phyloP scores from a whole-genome alignment of 2,113 vertebrate genomes.

The Toxostoma redivivum region DNA sequence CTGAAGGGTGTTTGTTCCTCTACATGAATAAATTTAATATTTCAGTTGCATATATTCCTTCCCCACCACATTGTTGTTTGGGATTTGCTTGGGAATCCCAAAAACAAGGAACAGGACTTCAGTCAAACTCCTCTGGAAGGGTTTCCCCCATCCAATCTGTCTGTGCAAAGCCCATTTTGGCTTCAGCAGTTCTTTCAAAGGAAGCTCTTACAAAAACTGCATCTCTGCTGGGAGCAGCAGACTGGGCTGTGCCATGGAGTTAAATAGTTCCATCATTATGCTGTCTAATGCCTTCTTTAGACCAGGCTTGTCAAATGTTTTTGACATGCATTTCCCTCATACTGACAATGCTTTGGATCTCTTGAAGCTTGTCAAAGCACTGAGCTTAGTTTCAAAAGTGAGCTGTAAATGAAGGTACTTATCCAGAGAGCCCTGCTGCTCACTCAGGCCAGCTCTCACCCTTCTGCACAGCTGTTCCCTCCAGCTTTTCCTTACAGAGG shows the following conservation, averaged over 20 bases:
- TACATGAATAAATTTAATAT: neutral
- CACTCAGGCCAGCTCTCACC: neutral
- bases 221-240: neutral
- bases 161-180: neutral
- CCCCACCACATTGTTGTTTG: neutral
- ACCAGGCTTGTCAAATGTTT: neutral
- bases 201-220: neutral
- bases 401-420: neutral
- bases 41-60: neutral
- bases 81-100: neutral
- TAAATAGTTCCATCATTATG: neutral
- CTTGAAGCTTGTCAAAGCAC: neutral
- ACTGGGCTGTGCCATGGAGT: neutral
- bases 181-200: neutral
- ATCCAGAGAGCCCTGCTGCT: neutral
- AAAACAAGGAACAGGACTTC: neutral
- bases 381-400: neutral
- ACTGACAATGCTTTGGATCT: neutral
- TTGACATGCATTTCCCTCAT: neutral
- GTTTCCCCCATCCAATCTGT: neutral
- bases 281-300: neutral
- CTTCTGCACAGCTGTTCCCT: neutral
- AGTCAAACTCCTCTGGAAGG: neutral
- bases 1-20: neutral
- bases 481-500: neutral